Evolutionary conservation across 2,797 vertebrate genomes (phyloP), one percentile per base, ranked within the genome.

Genomic region (Siniperca obscura): DNA sequence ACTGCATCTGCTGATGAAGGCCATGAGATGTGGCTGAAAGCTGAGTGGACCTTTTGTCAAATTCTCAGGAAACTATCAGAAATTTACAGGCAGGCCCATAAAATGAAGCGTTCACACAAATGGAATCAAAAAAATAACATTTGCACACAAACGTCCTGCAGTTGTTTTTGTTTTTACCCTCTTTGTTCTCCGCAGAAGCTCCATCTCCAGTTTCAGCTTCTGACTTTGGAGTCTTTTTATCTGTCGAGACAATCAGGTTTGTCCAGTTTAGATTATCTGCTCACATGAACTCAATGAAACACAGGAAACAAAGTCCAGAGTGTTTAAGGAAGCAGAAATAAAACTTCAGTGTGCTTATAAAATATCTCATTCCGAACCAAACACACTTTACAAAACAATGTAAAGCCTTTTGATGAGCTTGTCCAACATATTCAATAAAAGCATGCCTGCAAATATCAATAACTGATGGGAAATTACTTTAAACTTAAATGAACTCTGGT

Each of bases 81-180:
- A 55, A 14, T 8, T 22, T 3, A 56, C 11, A 25, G 25, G 4
- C 11, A 25, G 25, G 4, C 56, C 34, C 6, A 1, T 30, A 17
- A 30, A 57, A 64, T 25, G 30, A 27, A 25, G 16, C 46, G 4
- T 7, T 17, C 16, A 48, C 5, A 7, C 44, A 22, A 69, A 22
- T 12, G 19, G 16, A 12, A 66, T 34, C 5, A 25, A 27, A 46
- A 65, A 34, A 67, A 42, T 12, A 67, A 30, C 30, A 30, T 30
- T 30, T 30, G 30, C 30, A 62, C n/a, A 44, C 21, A 22, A 12
- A n/a, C 60, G 3, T 40, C 21, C 60, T 16, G 21, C 12, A 46
- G 46, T 46, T 14, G 4, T 46, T 19, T 6, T 10, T 27, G 27
- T 48, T 67, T 80, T 66, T 78, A 91, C 88, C 85, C 0, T 75